Conservation (phyloP, 30 jellyfish, hydroid and myxozoan genomes). For the Pseudorhiza aurosa region DNA sequence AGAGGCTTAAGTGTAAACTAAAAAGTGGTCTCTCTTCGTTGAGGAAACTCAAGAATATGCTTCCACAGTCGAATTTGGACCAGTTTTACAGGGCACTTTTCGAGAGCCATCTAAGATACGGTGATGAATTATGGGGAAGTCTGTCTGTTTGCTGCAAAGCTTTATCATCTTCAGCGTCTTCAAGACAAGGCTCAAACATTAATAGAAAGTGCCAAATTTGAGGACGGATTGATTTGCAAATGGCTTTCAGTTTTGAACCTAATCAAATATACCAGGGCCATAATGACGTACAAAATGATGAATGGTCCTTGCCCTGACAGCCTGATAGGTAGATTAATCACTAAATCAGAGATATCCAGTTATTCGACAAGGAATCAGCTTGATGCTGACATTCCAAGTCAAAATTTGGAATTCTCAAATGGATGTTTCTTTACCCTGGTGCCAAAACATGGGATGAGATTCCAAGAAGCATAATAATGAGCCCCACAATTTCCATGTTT, state of each 20-base stretch:
- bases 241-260: not conserved
- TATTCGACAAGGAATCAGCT: not conserved
- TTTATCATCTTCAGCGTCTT: not conserved
- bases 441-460: slow-evolving; percentile 14
- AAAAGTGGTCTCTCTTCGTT: slow-evolving; percentile 3
- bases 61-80: not conserved
- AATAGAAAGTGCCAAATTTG: not conserved
- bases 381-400: not conserved
- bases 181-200: not conserved
- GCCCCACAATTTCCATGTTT: slow-evolving; percentile 17
- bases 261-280: not conserved
- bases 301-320: not conserved
- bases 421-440: not conserved
- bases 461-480: not conserved
- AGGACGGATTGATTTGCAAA: not conserved
- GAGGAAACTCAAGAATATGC: not conserved
- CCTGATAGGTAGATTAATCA: not conserved
- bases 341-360: not conserved
- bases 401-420: not conserved
- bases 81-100: not conserved
- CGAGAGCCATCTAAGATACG: not conserved
- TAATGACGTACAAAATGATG: not conserved
- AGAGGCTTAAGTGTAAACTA: not conserved
- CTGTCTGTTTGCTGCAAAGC: not conserved
- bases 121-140: not conserved